phyloP scores from a whole-genome alignment of 2,888 invertebrate genomes.

The Lottia scabra region DNA sequence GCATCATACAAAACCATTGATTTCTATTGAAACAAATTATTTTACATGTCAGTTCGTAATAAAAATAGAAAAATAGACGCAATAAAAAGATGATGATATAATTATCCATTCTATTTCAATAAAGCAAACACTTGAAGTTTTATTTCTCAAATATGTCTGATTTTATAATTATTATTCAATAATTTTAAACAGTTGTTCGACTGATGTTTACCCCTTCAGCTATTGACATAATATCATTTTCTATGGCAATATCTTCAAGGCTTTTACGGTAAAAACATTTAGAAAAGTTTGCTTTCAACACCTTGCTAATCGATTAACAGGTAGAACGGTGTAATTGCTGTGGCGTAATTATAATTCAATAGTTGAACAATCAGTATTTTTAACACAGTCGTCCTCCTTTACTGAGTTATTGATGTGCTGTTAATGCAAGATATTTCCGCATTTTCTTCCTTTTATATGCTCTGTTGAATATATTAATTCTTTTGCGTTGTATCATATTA shows the following conservation, averaged over 20 bases:
- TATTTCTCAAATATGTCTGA: conserved; percentile 1
- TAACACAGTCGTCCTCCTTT: too few relatives aligned
- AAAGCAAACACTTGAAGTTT: neutral
- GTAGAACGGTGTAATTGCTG: too few relatives aligned
- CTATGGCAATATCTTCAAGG: neutral
- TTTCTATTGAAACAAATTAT: neutral
- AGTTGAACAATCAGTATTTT: too few relatives aligned
- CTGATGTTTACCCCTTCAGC: neutral
- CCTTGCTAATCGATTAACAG: too few relatives aligned
- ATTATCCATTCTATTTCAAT: conserved; percentile 3
- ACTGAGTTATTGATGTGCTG: too few relatives aligned
- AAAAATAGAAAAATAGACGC: neutral
- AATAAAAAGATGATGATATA: neutral
- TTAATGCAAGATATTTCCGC: too few relatives aligned
- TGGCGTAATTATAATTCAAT: too few relatives aligned
- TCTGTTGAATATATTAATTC: too few relatives aligned
- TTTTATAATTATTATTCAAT: neutral
- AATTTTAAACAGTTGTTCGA: neutral
- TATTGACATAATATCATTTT: neutral
- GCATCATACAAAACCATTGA: neutral
- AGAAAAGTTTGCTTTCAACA: too few relatives aligned
- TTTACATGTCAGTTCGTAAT: neutral
- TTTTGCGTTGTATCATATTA: too few relatives aligned
- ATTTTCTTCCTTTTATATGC: too few relatives aligned
- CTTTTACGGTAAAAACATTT: neutral